Percentiles rank a stretch among this genome's conserved stretches.
These are phyloP conservation scores for Myopa tessellatipennis DNA, from an alignment of 2,888 invertebrate genomes.

Conservation along the genomic window DNA sequence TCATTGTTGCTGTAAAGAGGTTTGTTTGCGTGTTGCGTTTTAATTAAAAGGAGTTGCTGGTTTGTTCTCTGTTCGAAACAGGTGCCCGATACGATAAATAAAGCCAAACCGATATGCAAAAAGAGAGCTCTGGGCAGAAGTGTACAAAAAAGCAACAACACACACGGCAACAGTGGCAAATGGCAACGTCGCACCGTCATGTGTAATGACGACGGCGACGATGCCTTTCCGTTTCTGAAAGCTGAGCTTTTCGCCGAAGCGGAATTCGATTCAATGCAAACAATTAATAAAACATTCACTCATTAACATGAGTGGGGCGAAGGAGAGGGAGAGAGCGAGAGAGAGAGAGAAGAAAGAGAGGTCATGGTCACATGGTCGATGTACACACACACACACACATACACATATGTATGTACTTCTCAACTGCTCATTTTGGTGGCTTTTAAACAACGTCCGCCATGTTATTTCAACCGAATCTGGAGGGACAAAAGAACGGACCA, in stretches of 20 bases:
- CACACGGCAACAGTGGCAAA: too few relatives aligned
- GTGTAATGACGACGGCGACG: background rate
- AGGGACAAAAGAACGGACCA: too few relatives aligned
- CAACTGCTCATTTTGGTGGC: background rate
- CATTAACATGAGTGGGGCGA: background rate
- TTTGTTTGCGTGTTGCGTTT: slow-evolving; percentile 61
- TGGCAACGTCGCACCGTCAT: too few relatives aligned
- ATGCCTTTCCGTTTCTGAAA: slow-evolving; percentile 23
- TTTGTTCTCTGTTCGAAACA: slow-evolving; percentile 6
- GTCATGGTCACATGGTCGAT: too few relatives aligned
- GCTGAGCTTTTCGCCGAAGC: slow-evolving; percentile 1
- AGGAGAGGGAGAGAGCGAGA: background rate
- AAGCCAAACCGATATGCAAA: background rate
- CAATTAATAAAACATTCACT: slow-evolving; percentile 36
- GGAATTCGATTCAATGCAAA: slow-evolving; percentile 7
- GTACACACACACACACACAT: background rate
- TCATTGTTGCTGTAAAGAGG: background rate
- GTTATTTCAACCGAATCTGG: background rate
- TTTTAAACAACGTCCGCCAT: background rate
- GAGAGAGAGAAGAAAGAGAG: too few relatives aligned
- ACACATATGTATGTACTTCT: background rate
- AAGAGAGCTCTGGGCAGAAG: background rate
- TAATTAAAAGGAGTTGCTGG: slow-evolving; percentile 61
- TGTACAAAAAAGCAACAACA: background rate
- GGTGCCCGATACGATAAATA: background rate